Conservation (phyloP, 2,113 vertebrate genomes). For the Sigmodon hispidus region DNA sequence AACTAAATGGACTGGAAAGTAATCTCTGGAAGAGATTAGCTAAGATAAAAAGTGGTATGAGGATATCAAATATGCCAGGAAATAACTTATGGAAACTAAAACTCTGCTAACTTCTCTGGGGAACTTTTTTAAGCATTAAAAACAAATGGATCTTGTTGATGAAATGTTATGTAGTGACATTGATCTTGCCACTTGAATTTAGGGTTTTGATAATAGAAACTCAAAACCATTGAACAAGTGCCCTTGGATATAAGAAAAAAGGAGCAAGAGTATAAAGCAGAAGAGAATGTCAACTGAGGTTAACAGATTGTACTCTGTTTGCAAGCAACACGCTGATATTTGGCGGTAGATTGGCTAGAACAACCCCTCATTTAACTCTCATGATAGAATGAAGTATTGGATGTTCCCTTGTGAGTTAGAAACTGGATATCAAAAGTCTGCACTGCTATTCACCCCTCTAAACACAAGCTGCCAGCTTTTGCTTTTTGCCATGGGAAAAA, state of each 20-base stretch:
- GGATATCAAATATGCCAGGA: conserved; percentile 51
- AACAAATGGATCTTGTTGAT: conserved; percentile 47
- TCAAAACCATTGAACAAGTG: conserved; percentile 53
- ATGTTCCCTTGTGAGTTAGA: neutral
- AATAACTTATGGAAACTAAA: conserved; percentile 16
- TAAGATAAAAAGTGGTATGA: conserved; percentile 43
- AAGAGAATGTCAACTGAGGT: neutral
- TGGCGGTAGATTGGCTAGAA: neutral
- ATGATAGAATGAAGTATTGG: neutral
- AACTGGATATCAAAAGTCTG: conserved; percentile 17
- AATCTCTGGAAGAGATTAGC: conserved; percentile 64
- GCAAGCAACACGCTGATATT: neutral
- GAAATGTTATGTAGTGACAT: conserved; percentile 1
- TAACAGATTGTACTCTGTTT: neutral
- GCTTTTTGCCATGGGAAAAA: conserved; percentile 20
- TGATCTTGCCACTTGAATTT: conserved; percentile 69
- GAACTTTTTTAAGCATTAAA: conserved; percentile 13
- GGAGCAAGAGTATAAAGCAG: neutral
- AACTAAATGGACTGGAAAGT: conserved; percentile 70
- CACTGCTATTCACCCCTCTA: neutral
- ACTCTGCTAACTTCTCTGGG: conserved; percentile 46
- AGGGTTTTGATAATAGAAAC: conserved; percentile 40
- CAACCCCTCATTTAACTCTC: neutral
- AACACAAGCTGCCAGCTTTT: conserved; percentile 24
- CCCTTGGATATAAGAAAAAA: conserved; percentile 46